phyloP scores from a whole-genome alignment of 2,888 invertebrate species.

The Galerucella nymphaeae region DNA sequence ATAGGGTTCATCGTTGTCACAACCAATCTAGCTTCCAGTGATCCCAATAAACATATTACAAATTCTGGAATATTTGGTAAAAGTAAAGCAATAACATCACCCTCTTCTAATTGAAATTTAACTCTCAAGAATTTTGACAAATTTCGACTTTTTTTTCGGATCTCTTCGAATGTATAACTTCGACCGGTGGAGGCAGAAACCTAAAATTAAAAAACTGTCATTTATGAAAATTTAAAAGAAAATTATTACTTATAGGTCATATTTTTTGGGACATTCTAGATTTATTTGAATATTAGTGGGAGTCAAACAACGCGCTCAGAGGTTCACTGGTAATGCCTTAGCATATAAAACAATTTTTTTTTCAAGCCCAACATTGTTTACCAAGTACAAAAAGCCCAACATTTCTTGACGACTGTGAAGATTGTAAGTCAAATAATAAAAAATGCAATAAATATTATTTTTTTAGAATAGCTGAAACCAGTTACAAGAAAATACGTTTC shows the following conservation, averaged over 20 bases:
- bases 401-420: too few relatives aligned
- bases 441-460: too few relatives aligned
- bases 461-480: too few relatives aligned
- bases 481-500: too few relatives aligned
- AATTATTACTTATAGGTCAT: neutral
- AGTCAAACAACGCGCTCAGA: too few relatives aligned
- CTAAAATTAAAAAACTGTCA: conserved; percentile 61
- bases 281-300: too few relatives aligned
- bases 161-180: conserved; percentile 77
- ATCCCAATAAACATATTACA: conserved; percentile 74
- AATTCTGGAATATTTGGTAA: conserved; percentile 83
- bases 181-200: conserved; percentile 78
- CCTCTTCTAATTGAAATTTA: conserved; percentile 72
- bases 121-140: conserved; percentile 68
- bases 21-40: conserved; percentile 75
- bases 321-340: too few relatives aligned
- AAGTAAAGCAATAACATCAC: conserved; percentile 77
- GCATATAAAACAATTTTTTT: too few relatives aligned
- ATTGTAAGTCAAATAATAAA: too few relatives aligned
- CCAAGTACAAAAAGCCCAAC: too few relatives aligned
- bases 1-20: conserved; percentile 80
- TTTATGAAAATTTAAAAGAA: neutral
- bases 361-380: too few relatives aligned
- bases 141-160: conserved; percentile 72
- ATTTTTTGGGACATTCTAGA: too few relatives aligned